Conservation (phyloP, 1,140 invertebrate species). For the Drosophila biarmipes region DNA sequence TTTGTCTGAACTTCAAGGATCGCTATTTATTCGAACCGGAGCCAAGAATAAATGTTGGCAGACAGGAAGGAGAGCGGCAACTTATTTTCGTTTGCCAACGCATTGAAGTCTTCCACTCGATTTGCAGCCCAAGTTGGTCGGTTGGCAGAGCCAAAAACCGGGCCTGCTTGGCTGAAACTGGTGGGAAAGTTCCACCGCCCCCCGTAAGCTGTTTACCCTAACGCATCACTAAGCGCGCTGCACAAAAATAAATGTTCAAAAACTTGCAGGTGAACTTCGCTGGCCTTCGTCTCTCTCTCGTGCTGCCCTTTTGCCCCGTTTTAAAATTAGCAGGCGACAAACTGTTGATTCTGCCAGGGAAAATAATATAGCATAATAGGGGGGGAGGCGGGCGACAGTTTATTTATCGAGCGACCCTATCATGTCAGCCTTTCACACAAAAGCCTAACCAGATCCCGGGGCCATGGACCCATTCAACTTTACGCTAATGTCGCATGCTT, state of each 20-base stretch:
- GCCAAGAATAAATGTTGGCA: conserved; percentile 65
- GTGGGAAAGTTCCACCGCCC: conserved; percentile 4
- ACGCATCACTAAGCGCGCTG: conserved; percentile 72
- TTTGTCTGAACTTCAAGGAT: conserved; percentile 72
- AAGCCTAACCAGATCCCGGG: conserved; percentile 48
- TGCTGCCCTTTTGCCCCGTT: conserved; percentile 2
- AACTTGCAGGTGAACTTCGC: conserved; percentile 67
- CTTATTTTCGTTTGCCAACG: conserved; percentile 73
- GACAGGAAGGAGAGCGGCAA: conserved; percentile 32
- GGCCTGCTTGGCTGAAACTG: conserved; percentile 25
- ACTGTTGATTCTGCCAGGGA: conserved; percentile 71
- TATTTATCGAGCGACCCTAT: conserved; percentile 66
- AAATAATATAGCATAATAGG: not conserved
- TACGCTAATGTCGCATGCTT: conserved; percentile 83
- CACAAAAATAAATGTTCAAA: conserved; percentile 68
- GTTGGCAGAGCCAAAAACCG: conserved; percentile 53
- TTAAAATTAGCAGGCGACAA: conserved; percentile 79
- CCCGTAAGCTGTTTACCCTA: conserved; percentile 44
- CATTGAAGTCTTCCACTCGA: conserved; percentile 77
- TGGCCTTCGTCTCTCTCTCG: conserved; percentile 7
- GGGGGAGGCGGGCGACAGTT: conserved; percentile 8
- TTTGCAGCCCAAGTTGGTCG: conserved; percentile 57
- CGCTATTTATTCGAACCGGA: conserved; percentile 52
- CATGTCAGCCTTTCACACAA: conserved; percentile 61
- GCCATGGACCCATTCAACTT: conserved; percentile 78